Conservation (phyloP, 2,797 vertebrate genomes). For the Rhadinocentrus ornatus region DNA sequence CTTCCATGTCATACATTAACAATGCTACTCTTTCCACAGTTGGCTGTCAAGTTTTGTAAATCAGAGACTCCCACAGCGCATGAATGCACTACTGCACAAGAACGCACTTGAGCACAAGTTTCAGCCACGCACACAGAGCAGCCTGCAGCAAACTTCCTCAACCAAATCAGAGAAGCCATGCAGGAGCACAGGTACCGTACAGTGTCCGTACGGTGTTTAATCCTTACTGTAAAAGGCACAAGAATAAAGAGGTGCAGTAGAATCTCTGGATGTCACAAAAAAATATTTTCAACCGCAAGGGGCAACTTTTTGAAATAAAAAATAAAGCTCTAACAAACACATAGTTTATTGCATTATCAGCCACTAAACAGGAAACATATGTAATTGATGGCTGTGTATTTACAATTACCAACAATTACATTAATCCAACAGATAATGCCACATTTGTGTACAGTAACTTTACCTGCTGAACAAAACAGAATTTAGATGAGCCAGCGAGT, state of each 20-base stretch:
- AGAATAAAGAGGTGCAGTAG: not conserved
- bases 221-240: constrained; percentile 43
- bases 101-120: constrained; percentile 39
- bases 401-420: not conserved
- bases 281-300: not conserved
- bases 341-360: not conserved
- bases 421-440: not conserved
- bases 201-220: constrained; percentile 21
- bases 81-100: constrained; percentile 33
- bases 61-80: constrained; percentile 27
- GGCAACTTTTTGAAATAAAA: not conserved
- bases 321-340: not conserved
- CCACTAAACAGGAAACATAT: not conserved
- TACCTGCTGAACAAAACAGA: constrained; percentile 1
- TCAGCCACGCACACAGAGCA: constrained; percentile 32
- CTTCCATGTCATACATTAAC: constrained; percentile 36
- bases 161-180: constrained; percentile 29
- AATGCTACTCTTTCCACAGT: constrained; percentile 32
- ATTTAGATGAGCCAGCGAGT: not conserved
- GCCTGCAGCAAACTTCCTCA: constrained; percentile 50
- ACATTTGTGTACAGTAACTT: not conserved
- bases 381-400: not conserved
- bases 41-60: constrained; percentile 51
- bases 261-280: not conserved
- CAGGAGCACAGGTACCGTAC: constrained; percentile 36